These are phyloP conservation scores for Zoanthus sociatus DNA, from an alignment of 92 coral and sea anemone genomes.

Conservation along the genomic window DNA sequence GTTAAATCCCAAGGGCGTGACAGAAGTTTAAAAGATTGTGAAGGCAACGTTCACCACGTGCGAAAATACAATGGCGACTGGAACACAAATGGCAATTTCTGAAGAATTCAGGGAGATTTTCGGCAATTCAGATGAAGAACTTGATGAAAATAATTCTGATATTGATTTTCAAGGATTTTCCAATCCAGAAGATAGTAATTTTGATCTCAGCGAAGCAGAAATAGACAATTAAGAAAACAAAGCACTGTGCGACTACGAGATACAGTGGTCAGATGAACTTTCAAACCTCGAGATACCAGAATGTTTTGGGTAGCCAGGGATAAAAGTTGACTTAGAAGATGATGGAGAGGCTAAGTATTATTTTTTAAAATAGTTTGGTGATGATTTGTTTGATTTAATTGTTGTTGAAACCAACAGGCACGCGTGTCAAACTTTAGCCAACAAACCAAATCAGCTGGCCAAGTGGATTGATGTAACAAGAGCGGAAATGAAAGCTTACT, in stretches of 20 bases:
- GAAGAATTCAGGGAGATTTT: not conserved
- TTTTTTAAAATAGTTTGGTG: conserved; percentile 28
- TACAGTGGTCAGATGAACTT: not conserved
- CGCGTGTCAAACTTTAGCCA: conserved; percentile 18
- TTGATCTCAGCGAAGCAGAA: not conserved
- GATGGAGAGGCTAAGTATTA: not conserved
- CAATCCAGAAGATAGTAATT: not conserved
- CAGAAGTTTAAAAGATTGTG: not conserved
- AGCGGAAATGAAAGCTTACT: conserved; percentile 38
- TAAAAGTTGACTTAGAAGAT: not conserved
- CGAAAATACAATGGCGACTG: not conserved
- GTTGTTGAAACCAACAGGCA: conserved; percentile 52
- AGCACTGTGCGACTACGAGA: not conserved
- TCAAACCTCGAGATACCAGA: not conserved
- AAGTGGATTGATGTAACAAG: conserved; percentile 34
- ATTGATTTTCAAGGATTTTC: conserved; percentile 1
- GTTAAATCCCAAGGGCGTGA: not conserved
- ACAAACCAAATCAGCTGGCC: conserved; percentile 10
- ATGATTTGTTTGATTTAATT: conserved; percentile 37
- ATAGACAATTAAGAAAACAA: not conserved
- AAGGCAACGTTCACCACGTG: not conserved
- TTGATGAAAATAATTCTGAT: not conserved
- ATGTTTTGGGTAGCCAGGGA: not conserved
- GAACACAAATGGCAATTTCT: not conserved
- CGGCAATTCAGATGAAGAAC: not conserved